Base-by-base conservation (phyloP, 2,113 vertebrate species). In the Pyxicephalus adspersus region DNA sequence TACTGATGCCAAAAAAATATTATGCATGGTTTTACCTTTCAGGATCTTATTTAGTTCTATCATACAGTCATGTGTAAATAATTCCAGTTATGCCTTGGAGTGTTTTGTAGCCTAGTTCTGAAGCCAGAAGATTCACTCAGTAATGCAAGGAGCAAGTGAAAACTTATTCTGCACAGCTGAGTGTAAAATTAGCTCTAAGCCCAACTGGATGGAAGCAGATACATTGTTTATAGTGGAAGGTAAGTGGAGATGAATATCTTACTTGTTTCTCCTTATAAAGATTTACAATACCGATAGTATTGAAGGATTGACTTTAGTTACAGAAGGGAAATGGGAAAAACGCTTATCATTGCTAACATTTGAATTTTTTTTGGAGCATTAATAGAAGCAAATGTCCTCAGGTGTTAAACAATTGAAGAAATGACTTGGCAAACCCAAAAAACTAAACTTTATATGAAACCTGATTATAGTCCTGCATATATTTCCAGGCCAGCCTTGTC, bases 41-140 rank as follows among this genome's bases (percentile, higher is more conserved):
- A 9, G 70, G 52, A 58, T 73, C 52, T 52, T 57, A 29, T 73
- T 73, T 22, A 73, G 52, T n/a, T 31, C 54, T 45, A 54, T 71
- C 28, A 28, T 20, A 28, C 23, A 54, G 57, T 58, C 6, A 9
- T 52, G 51, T 15, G 18, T 67, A 34, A 78, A 13, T 67, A 15
- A 26, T 34, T 66, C 64, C 26, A 66, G 76, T 25, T 64, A 45
- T 8, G 17, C 8, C 23, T 20, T 34, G 26, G 19, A 64, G 50
- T 52, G 55, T 65, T 26, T 22, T 64, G 26, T 55, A 63, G 61
- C 55, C 55, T 65, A 13, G 23, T 2, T 5, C 5, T 51, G 66
- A 76, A 26, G 25, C 38, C 25, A 17, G 45, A 7, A n/a, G 75
- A 64, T 31, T 34, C 15, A 31, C 25, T 65, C 22, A 54, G 20